These are phyloP conservation scores for Netelia inedita DNA, from an alignment of 2,888 invertebrate genomes.

Conservation along the genomic window DNA sequence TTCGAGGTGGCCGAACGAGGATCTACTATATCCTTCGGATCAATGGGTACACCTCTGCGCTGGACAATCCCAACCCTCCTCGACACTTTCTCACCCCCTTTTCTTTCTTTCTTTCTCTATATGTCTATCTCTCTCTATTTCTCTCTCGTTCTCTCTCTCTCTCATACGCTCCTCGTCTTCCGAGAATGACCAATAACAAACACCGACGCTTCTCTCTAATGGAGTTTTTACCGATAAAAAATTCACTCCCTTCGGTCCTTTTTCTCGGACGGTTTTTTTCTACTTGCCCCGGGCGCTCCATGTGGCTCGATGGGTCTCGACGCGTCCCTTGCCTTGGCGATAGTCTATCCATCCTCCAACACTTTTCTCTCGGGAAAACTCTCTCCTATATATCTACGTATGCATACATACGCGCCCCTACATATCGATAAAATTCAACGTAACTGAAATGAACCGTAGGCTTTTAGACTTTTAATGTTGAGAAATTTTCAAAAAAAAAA, in stretches of 20 bases:
- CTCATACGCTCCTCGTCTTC: constrained; percentile 71
- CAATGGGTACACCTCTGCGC: constrained; percentile 81
- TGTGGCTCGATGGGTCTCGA: constrained; percentile 46
- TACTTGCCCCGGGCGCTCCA: constrained; percentile 60
- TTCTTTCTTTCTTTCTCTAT: constrained; percentile 31
- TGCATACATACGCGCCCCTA: constrained; percentile 21
- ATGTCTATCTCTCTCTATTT: constrained; percentile 19
- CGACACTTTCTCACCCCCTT: constrained; percentile 25
- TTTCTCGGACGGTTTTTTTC: constrained; percentile 72
- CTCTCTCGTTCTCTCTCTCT: constrained; percentile 34
- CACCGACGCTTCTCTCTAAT: constrained; percentile 83
- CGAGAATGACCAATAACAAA: constrained; percentile 84
- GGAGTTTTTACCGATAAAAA: constrained; percentile 85
- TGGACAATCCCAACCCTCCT: constrained; percentile 78
- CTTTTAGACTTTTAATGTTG: no score
- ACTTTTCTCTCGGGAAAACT: constrained; percentile 58
- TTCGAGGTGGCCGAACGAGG: constrained; percentile 67
- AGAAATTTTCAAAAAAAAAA: no score
- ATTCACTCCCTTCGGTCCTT: constrained; percentile 81
- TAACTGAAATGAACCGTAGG: no score
- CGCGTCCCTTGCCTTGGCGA: constrained; percentile 51
- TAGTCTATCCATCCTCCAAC: constrained; percentile 40
- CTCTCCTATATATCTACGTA: constrained; percentile 21
- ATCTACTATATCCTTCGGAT: constrained; percentile 81
- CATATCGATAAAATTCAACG: not conserved